Conservation (phyloP, 2,113 vertebrate species). For the Grammomys dolichurus region DNA sequence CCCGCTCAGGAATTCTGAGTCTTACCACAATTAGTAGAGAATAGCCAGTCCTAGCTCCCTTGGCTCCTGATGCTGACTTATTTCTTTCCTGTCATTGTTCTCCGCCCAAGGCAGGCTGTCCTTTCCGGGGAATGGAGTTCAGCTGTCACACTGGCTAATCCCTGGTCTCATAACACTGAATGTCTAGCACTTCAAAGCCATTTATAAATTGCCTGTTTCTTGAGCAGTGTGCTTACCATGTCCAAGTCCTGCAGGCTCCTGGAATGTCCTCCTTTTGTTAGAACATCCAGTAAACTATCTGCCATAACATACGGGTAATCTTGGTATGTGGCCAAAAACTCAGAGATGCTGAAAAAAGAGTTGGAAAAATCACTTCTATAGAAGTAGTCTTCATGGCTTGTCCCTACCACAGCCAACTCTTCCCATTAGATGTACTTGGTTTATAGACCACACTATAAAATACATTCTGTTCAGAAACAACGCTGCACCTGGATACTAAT, state of each 20-base stretch:
- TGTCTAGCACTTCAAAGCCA: slow-evolving; percentile 56
- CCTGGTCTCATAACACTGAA: slow-evolving; percentile 57
- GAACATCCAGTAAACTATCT: slow-evolving; percentile 95
- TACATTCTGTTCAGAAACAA: not conserved
- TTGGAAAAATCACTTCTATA: slow-evolving; percentile 21
- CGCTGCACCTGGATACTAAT: not conserved
- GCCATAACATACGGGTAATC: slow-evolving; percentile 94
- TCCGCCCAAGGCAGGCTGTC: slow-evolving; percentile 22
- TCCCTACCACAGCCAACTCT: not conserved
- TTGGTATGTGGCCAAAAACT: slow-evolving; percentile 93
- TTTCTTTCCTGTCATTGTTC: slow-evolving; percentile 54
- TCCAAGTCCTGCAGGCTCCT: slow-evolving; percentile 90
- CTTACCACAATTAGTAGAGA: not conserved
- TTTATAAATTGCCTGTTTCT: not conserved
- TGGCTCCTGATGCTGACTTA: not conserved
- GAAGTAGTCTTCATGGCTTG: not conserved
- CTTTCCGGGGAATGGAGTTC: slow-evolving; percentile 31
- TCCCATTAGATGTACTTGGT: not conserved
- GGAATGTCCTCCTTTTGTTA: slow-evolving; percentile 96
- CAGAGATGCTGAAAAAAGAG: slow-evolving; percentile 88
- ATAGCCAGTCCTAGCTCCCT: not conserved
- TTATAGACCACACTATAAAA: not conserved
- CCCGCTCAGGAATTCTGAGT: not conserved
- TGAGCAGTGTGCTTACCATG: slow-evolving; percentile 86
- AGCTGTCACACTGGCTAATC: slow-evolving; percentile 52